Evolutionary conservation across 2,888 invertebrate genomes (phyloP).

Genomic region (Zelleria hepariella): DNA sequence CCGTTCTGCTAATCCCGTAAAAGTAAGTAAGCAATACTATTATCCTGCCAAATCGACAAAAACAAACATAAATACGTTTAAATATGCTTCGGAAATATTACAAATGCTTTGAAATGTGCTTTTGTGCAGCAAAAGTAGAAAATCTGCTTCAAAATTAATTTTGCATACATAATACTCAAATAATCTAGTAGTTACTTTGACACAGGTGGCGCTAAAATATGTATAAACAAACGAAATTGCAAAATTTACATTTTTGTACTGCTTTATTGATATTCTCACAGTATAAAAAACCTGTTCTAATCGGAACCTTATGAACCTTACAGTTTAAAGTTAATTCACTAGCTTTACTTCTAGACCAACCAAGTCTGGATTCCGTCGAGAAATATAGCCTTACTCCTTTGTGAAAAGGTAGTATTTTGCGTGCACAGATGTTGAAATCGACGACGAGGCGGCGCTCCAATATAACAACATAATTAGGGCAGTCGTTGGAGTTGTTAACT

Average conservation of each 20-base stretch:
- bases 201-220: neutral
- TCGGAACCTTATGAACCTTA: neutral
- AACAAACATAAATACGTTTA: too few species aligned
- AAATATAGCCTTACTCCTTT: neutral
- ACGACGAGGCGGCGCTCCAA: neutral
- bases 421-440: neutral
- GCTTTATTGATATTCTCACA: neutral
- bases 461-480: neutral
- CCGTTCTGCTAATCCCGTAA: conserved; percentile 14
- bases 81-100: neutral
- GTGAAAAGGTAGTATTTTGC: neutral
- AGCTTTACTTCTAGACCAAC: neutral
- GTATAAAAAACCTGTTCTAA: neutral
- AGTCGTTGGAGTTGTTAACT: neutral
- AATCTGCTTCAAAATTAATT: neutral
- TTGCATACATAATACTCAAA: neutral
- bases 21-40: conserved; percentile 14
- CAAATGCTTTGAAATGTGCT: neutral
- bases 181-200: neutral
- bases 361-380: neutral
- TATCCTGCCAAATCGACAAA: conserved; percentile 8
- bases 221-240: neutral
- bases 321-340: neutral
- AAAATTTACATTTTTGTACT: neutral
- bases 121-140: neutral